phyloP scores from a whole-genome alignment of 2,888 invertebrate species.

The Ormyrus pomaceus region DNA sequence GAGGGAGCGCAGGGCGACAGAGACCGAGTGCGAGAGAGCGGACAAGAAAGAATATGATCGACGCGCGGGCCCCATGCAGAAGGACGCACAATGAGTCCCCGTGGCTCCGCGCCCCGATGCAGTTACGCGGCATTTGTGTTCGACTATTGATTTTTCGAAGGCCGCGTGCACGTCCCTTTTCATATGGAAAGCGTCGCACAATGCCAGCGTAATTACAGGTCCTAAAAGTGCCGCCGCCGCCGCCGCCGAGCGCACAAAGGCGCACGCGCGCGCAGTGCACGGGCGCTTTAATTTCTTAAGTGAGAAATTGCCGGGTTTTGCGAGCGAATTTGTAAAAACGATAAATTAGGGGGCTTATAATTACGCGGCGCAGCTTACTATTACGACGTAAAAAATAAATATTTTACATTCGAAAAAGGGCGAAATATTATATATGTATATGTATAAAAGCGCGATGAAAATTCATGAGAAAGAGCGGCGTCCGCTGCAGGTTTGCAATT shows the following conservation, averaged over 20 bases:
- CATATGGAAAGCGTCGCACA: slow-evolving; percentile 47
- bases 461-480: too few species aligned
- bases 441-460: too few species aligned
- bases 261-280: neutral
- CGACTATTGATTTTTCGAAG: slow-evolving; percentile 51
- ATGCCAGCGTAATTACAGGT: slow-evolving; percentile 48
- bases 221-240: slow-evolving; percentile 19
- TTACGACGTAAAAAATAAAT: too few species aligned
- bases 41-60: slow-evolving; percentile 1
- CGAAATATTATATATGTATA: too few species aligned
- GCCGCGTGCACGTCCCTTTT: slow-evolving; percentile 28
- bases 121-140: neutral
- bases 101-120: neutral
- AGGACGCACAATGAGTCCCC: slow-evolving; percentile 22
- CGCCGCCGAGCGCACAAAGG: neutral
- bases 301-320: slow-evolving; percentile 37
- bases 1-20: neutral
- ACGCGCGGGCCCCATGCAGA: neutral
- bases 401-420: too few species aligned
- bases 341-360: slow-evolving; percentile 46
- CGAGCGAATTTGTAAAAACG: slow-evolving; percentile 22
- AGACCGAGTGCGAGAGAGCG: neutral
- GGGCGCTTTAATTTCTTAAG: slow-evolving; percentile 33
- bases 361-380: neutral
- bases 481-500: too few species aligned